Conservation (phyloP, 2,113 vertebrate species). For the Pseudorectes ferrugineus region DNA sequence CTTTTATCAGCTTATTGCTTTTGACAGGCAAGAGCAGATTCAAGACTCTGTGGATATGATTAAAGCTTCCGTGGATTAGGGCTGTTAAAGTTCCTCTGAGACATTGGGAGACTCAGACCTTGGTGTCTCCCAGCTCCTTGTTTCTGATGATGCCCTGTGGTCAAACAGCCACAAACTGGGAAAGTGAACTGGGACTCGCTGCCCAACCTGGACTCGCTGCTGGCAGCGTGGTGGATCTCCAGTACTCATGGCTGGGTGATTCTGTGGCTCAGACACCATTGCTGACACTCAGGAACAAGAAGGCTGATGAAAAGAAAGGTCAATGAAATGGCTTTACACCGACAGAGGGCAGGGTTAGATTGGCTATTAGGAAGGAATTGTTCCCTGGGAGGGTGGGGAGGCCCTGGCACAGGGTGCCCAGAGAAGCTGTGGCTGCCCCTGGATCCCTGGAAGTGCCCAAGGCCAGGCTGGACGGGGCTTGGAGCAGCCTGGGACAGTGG, state of each 20-base stretch:
- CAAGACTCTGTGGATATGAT: background rate
- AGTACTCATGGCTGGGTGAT: rapidly evolving
- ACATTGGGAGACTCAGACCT: background rate
- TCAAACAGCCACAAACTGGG: background rate
- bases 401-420: background rate
- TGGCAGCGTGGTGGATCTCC: background rate
- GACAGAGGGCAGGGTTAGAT: background rate
- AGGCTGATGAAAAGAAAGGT: background rate
- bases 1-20: background rate
- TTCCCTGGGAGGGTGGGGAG: rapidly evolving
- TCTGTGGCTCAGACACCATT: background rate
- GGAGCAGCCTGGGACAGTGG: background rate
- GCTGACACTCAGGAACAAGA: background rate
- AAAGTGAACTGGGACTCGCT: background rate
- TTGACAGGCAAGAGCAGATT: background rate
- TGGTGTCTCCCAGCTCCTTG: background rate
- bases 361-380: background rate
- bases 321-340: background rate
- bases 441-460: background rate
- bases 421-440: background rate
- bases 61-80: background rate
- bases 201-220: background rate
- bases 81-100: background rate
- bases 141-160: background rate
- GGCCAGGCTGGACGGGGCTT: background rate